A percentile compares a stretch with the other conserved stretches of the same genome.
Evolutionary conservation across 2,888 invertebrate species (phyloP).

Genomic region (Dynastes tityus): DNA sequence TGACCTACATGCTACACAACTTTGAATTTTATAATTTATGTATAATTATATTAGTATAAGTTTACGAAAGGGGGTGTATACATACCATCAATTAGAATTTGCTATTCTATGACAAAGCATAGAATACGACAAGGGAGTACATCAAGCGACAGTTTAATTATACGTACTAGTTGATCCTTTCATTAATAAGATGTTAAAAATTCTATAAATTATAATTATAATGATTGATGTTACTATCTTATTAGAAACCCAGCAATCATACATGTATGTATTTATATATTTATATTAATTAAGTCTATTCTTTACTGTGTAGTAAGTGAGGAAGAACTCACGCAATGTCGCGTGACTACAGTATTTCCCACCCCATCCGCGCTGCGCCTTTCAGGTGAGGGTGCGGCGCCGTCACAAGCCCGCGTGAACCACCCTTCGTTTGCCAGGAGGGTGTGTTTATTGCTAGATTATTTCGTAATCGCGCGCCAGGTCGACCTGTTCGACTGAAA

Average conservation of each 20-base stretch:
- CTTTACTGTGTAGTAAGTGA: slow-evolving; percentile 53
- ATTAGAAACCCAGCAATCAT: background rate
- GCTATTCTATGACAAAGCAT: no score
- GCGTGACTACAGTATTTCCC: slow-evolving; percentile 59
- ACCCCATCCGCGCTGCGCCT: slow-evolving; percentile 60
- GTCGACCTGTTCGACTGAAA: slow-evolving; percentile 35
- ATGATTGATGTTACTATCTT: background rate
- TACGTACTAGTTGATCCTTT: no score
- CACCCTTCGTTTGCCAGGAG: slow-evolving; percentile 41
- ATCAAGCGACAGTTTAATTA: no score
- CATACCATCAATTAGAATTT: no score
- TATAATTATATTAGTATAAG: no score
- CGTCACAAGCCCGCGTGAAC: slow-evolving; percentile 51
- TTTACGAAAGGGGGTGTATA: no score
- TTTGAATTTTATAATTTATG: no score
- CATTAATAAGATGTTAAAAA: background rate
- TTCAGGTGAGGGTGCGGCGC: slow-evolving; percentile 68
- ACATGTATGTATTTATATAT: slow-evolving; percentile 28
- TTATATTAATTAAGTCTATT: slow-evolving; percentile 56
- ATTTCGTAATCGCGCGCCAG: slow-evolving; percentile 48
- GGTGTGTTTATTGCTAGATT: slow-evolving; percentile 52
- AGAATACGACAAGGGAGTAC: no score
- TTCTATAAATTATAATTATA: background rate
- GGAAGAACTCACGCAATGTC: slow-evolving; percentile 56
- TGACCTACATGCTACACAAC: no score